Percentiles rank a stretch among this genome's conserved stretches.
These are phyloP conservation scores for Metallyticus violacea DNA, from an alignment of 2,888 invertebrate species.

Conservation along the genomic window DNA sequence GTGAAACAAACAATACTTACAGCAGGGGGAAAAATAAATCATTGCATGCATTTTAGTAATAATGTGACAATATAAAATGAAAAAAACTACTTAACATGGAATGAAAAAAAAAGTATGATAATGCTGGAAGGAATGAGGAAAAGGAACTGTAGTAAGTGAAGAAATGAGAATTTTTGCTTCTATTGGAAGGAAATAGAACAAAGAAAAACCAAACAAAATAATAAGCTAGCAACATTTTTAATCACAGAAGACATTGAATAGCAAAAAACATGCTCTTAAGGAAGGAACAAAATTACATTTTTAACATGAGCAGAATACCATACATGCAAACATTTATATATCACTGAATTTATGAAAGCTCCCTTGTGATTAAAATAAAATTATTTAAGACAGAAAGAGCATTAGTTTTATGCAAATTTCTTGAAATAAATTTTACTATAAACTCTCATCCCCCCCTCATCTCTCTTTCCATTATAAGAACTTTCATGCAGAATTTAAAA, in stretches of 20 bases:
- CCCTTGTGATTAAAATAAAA: too few relatives aligned
- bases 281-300: too few relatives aligned
- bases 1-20: too few relatives aligned
- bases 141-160: neutral
- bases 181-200: neutral
- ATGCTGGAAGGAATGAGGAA: neutral
- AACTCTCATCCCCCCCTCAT: neutral
- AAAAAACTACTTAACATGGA: too few relatives aligned
- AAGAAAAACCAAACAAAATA: neutral
- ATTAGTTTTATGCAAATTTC: neutral
- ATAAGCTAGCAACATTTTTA: neutral
- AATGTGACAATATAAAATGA: neutral
- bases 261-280: neutral
- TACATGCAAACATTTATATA: neutral
- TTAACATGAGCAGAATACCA: too few relatives aligned
- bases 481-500: neutral
- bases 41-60: neutral
- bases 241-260: neutral
- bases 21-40: too few relatives aligned
- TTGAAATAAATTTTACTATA: neutral
- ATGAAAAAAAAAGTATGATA: slow-evolving; percentile 38
- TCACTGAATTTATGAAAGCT: neutral
- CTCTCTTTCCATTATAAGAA: neutral
- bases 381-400: too few relatives aligned
- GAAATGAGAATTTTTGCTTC: neutral